Evolutionary conservation across 2,888 invertebrate species (phyloP).

Genomic region (Macrophya alboannulata): DNA sequence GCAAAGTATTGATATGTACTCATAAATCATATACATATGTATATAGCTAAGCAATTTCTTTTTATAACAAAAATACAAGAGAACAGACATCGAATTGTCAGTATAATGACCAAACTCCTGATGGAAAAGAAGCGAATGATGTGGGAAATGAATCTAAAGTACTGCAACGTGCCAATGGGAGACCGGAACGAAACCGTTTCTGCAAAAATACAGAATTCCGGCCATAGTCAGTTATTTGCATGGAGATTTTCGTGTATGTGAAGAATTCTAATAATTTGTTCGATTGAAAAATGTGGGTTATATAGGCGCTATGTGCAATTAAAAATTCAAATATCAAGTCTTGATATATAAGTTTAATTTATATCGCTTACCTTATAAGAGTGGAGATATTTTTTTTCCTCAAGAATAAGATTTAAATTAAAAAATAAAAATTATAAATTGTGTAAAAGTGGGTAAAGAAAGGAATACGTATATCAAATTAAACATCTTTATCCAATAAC

Average conservation of each 20-base stretch:
- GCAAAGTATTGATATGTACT: not conserved
- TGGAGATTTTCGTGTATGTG: not conserved
- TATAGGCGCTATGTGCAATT: not conserved
- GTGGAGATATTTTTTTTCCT: not conserved
- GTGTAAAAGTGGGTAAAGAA: not conserved
- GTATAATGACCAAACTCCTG: not conserved
- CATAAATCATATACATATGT: no score
- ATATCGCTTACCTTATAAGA: not conserved
- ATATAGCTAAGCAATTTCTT: not conserved
- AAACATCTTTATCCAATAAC: slow-evolving; percentile 42
- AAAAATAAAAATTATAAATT: not conserved
- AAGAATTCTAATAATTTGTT: not conserved
- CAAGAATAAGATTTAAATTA: not conserved
- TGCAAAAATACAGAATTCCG: slow-evolving; percentile 38
- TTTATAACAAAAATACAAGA: not conserved
- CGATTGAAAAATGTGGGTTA: not conserved
- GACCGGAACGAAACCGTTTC: slow-evolving; percentile 14
- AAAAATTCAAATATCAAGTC: not conserved
- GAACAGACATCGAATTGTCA: slow-evolving; percentile 21
- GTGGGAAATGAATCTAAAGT: not conserved
- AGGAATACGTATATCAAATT: not conserved
- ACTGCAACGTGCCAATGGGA: not conserved
- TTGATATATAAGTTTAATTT: not conserved
- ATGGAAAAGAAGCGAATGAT: not conserved
- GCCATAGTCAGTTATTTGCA: not conserved